Evolutionary conservation across 2,113 vertebrate species (phyloP).

Genomic region (Damaliscus lunatus): DNA sequence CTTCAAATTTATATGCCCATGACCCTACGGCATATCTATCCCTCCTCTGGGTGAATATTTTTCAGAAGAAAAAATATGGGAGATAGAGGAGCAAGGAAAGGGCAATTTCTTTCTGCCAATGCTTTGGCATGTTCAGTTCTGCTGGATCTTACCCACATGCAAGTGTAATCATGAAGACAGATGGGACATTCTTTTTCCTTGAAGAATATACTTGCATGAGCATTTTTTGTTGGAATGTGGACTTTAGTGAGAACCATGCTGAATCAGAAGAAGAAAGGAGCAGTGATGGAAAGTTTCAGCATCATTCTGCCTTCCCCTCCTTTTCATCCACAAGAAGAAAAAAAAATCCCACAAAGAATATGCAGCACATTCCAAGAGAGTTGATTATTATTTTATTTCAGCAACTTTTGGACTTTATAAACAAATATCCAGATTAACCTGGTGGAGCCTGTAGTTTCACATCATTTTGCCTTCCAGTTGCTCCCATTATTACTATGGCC

Average conservation of each 20-base stretch:
- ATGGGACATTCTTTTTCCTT: constrained; percentile 20
- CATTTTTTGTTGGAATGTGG: constrained; percentile 28
- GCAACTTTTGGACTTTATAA: neutral
- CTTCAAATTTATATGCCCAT: neutral
- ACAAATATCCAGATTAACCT: neutral
- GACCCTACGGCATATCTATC: neutral
- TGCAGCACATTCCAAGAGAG: constrained; percentile 22
- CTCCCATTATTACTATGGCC: neutral
- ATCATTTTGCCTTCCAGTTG: neutral
- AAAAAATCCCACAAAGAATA: neutral
- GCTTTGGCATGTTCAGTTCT: neutral
- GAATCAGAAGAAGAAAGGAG: constrained; percentile 46
- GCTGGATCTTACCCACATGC: neutral
- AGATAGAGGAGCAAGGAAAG: neutral
- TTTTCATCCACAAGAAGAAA: neutral
- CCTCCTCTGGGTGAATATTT: neutral
- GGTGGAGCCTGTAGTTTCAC: neutral
- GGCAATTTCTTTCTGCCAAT: neutral
- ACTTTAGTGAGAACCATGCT: constrained; percentile 8
- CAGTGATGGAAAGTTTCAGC: constrained; percentile 38
- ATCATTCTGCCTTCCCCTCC: neutral
- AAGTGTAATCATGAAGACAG: neutral
- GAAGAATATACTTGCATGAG: constrained; percentile 8
- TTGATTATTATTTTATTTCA: neutral
- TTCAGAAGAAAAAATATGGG: constrained; percentile 18